A percentile compares a stretch with the other conserved stretches of the same genome.
Conservation (phyloP, 2,797 vertebrate genomes). For the Euthynnus affinis region DNA sequence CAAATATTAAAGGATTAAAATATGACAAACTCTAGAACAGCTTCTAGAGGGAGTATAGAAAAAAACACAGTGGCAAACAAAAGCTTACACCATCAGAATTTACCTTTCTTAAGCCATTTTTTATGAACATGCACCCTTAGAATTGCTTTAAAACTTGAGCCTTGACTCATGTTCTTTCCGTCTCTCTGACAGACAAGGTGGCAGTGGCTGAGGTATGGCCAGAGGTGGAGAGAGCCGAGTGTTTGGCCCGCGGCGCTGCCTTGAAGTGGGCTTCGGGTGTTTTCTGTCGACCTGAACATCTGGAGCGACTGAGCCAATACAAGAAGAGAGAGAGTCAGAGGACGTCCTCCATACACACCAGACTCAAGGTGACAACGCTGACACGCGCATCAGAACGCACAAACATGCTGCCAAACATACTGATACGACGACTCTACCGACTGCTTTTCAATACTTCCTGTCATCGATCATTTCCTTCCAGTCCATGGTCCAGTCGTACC, state of each 20-base stretch:
- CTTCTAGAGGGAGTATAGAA: no score
- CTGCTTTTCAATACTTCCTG: background rate
- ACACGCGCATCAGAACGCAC: rapidly evolving
- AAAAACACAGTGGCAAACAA: no score
- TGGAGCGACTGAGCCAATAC: slow-evolving; percentile 92
- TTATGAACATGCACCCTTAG: no score
- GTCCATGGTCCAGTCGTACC: slow-evolving; percentile 95
- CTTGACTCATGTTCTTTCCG: background rate
- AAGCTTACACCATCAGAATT: no score
- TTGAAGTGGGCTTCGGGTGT: slow-evolving; percentile 98
- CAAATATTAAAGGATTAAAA: no score
- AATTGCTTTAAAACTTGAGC: no score
- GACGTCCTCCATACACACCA: slow-evolving; percentile 91
- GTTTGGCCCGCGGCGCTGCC: slow-evolving; percentile 92
- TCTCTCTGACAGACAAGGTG: slow-evolving; percentile 29
- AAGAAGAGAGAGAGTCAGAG: slow-evolving; percentile 92
- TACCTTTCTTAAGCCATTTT: no score
- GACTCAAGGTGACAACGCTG: slow-evolving; percentile 90
- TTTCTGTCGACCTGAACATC: slow-evolving; percentile 93
- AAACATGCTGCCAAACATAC: no score
- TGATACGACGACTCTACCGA: background rate
- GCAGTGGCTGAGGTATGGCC: slow-evolving; percentile 87
- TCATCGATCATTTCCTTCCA: slow-evolving; percentile 61
- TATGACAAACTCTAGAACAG: no score
- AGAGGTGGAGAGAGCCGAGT: slow-evolving; percentile 92